Evolutionary conservation across 2,113 vertebrate genomes (phyloP).

Genomic region (Numenius arquata): DNA sequence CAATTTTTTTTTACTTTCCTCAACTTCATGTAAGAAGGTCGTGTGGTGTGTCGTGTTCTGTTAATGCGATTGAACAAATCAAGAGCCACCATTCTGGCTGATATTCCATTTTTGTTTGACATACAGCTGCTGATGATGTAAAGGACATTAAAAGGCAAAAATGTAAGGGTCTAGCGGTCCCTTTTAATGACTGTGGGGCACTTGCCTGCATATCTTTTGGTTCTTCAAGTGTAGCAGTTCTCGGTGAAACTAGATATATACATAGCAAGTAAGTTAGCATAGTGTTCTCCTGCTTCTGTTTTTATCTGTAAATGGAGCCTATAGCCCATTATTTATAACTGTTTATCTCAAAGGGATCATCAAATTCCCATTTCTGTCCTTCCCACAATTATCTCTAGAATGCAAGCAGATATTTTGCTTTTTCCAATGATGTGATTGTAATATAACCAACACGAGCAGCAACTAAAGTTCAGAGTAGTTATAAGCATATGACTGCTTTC

Average conservation of each 20-base stretch:
- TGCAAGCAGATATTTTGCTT: background rate
- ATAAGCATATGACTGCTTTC: background rate
- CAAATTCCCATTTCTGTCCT: background rate
- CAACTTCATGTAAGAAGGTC: background rate
- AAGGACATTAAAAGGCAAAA: background rate
- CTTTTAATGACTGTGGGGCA: background rate
- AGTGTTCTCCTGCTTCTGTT: background rate
- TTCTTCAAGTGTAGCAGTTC: background rate
- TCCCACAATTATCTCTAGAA: conserved; percentile 34
- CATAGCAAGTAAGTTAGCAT: background rate
- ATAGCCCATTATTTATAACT: conserved; percentile 17
- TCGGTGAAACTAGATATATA: background rate
- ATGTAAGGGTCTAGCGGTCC: background rate
- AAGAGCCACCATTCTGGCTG: background rate
- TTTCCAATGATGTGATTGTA: conserved; percentile 9
- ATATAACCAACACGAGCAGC: background rate
- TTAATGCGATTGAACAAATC: background rate
- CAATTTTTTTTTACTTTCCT: background rate
- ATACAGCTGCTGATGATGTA: background rate
- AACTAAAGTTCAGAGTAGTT: conserved; percentile 18
- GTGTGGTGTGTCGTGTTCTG: accelerated
- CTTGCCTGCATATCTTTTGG: background rate
- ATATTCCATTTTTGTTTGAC: background rate
- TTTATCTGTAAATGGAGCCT: conserved; percentile 11
- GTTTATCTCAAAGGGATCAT: conserved; percentile 9